These are phyloP conservation scores for Cybosia mesomella DNA, from an alignment of 2,888 invertebrate species.

Conservation along the genomic window DNA sequence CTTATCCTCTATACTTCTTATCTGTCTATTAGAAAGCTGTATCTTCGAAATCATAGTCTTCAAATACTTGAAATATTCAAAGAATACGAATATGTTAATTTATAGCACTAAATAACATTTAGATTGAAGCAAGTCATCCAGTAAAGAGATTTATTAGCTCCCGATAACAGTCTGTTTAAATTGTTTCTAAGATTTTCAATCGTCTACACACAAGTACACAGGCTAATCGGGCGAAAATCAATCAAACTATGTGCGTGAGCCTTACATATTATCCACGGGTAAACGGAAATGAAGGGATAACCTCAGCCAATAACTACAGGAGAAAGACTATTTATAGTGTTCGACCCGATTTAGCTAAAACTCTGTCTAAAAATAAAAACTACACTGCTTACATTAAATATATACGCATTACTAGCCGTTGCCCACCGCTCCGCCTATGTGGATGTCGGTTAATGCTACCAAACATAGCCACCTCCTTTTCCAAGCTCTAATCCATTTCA, in stretches of 20 bases:
- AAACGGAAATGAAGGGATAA: constrained; percentile 32
- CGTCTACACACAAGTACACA: constrained; percentile 9
- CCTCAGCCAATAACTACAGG: constrained; percentile 18
- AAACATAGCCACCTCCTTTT: too few species aligned
- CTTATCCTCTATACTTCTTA: too few species aligned
- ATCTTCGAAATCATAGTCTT: neutral
- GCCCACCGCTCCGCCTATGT: too few species aligned
- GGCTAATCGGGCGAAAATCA: constrained; percentile 28
- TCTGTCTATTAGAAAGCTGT: neutral
- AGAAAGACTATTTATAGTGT: neutral
- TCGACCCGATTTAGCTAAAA: constrained; percentile 13
- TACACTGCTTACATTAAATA: neutral
- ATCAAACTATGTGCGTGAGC: constrained; percentile 28
- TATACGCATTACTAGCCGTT: too few species aligned
- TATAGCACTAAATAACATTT: neutral
- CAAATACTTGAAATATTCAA: neutral
- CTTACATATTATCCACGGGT: constrained; percentile 26
- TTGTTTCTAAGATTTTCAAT: constrained; percentile 16
- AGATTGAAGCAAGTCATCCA: neutral
- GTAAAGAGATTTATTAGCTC: constrained; percentile 1
- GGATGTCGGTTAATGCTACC: too few species aligned
- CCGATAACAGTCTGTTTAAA: constrained; percentile 10
- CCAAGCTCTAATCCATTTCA: too few species aligned
- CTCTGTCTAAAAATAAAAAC: neutral
- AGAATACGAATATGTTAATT: neutral